Evolutionary conservation across 1,140 invertebrate genomes (phyloP).

Genomic region (Atta cephalotes): DNA sequence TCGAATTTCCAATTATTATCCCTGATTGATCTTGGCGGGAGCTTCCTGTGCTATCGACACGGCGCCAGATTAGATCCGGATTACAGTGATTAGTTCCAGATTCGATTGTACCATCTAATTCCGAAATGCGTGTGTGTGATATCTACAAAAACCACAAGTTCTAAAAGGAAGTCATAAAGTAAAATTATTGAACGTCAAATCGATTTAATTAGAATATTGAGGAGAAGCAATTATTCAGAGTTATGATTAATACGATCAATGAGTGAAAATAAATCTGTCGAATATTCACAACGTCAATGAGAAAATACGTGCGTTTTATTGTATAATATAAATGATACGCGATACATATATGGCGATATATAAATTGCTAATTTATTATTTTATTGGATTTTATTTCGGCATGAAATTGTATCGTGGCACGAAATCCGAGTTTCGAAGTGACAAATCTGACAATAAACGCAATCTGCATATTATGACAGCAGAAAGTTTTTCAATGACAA

Average conservation of each 20-base stretch:
- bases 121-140: not conserved
- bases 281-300: not conserved
- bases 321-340: not conserved
- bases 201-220: conserved; percentile 25
- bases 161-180: not conserved
- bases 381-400: conserved; percentile 36
- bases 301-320: conserved; percentile 5
- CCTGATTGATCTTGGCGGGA: conserved; percentile 24
- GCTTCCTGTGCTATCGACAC: not conserved
- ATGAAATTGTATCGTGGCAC: conserved; percentile 10
- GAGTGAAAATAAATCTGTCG: conserved; percentile 39
- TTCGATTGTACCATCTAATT: conserved; percentile 14
- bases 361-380: conserved; percentile 22
- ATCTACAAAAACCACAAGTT: not conserved
- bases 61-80: conserved; percentile 35
- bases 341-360: not conserved
- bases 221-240: not conserved
- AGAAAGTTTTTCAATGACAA: not conserved
- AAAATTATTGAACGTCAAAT: conserved; percentile 21
- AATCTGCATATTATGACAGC: not conserved
- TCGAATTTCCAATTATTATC: conserved; percentile 45
- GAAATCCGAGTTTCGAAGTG: conserved; percentile 19
- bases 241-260: conserved; percentile 7
- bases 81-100: conserved; percentile 49
- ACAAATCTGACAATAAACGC: not conserved